phyloP scores from a whole-genome alignment of 2,113 vertebrate species.

The Corythornis vintsioides region DNA sequence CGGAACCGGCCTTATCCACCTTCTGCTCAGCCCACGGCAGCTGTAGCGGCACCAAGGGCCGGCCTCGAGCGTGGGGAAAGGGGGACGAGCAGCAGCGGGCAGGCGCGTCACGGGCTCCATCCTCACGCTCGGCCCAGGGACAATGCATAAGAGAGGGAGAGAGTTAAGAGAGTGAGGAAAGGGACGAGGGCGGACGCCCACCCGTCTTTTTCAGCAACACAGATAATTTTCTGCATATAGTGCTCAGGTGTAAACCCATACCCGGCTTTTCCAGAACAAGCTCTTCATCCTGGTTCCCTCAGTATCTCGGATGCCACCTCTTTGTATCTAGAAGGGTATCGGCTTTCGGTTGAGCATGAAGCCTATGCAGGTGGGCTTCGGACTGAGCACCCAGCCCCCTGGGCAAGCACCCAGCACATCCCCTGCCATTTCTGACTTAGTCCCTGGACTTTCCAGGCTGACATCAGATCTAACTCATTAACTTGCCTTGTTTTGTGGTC shows the following conservation, averaged over 20 bases:
- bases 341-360: not conserved
- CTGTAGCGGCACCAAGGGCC: not conserved
- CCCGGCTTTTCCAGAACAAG: not conserved
- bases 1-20: not conserved
- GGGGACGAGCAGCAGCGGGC: not conserved
- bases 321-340: not conserved
- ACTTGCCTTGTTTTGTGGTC: not conserved
- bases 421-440: not conserved
- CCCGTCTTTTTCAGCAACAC: not conserved
- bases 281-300: no score
- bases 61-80: not conserved
- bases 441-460: not conserved
- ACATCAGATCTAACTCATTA: not conserved
- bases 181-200: accelerated
- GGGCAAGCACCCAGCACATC: not conserved
- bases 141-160: accelerated
- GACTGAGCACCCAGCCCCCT: not conserved
- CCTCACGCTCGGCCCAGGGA: no score
- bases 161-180: not conserved
- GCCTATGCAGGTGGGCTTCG: not conserved
- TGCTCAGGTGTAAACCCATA: accelerated
- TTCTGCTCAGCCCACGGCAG: no score
- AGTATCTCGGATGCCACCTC: accelerated
- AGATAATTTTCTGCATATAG: accelerated
- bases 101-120: accelerated